Percentiles rank a stretch among this genome's conserved stretches.
Evolutionary conservation across 2,888 invertebrate species (phyloP).

Genomic region (Caenorhabditis imperialis): DNA sequence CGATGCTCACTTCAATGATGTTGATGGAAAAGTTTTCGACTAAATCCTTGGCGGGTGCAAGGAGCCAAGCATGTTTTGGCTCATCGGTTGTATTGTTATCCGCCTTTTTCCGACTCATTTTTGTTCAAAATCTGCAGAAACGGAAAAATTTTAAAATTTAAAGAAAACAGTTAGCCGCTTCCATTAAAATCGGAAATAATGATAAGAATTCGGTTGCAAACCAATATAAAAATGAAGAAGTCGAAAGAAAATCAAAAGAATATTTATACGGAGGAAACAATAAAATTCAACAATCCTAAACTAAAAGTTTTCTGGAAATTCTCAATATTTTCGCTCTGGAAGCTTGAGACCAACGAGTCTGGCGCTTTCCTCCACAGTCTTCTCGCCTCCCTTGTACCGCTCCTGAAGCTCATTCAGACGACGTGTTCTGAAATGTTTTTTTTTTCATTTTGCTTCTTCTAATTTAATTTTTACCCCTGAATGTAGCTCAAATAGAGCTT

Average conservation of each 20-base stretch:
- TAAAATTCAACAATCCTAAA: neutral
- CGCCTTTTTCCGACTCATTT: slow-evolving; percentile 12
- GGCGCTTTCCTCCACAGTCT: slow-evolving; percentile 72
- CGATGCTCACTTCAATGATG: slow-evolving; percentile 23
- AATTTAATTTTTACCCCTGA: slow-evolving; percentile 58
- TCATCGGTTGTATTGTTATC: slow-evolving; percentile 5
- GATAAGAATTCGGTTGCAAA: neutral
- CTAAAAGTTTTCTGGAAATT: neutral
- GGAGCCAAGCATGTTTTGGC: slow-evolving; percentile 47
- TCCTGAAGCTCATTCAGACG: slow-evolving; percentile 68
- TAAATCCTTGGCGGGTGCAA: slow-evolving; percentile 57
- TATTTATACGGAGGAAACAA: neutral
- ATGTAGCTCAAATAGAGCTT: slow-evolving; percentile 72
- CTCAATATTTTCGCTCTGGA: slow-evolving; percentile 58
- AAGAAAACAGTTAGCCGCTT: neutral
- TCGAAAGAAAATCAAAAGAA: neutral
- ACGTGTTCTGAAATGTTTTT: slow-evolving; percentile 54
- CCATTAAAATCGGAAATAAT: neutral
- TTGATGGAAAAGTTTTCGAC: slow-evolving; percentile 57
- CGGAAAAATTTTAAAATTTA: slow-evolving; percentile 6
- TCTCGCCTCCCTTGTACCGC: slow-evolving; percentile 71
- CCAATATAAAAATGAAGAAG: neutral
- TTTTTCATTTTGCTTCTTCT: too few species aligned
- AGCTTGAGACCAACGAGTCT: slow-evolving; percentile 72
- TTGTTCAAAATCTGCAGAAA: too few species aligned